Evolutionary conservation across 1,140 invertebrate species (phyloP).

Genomic region (Zeugodacus cucurbitae): DNA sequence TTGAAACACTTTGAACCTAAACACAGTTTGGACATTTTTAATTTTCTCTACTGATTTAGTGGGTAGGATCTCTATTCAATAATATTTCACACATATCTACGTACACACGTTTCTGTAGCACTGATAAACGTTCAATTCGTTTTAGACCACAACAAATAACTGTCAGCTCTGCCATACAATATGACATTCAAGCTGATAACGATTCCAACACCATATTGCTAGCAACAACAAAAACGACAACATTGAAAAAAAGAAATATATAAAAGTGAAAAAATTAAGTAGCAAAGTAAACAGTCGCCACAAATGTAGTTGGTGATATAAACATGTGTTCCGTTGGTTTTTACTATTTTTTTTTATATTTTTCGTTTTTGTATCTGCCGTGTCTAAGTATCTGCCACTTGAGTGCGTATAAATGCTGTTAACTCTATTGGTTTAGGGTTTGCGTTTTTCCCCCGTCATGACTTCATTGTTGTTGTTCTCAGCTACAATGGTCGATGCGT

Average conservation of each 20-base stretch:
- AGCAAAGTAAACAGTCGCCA: background rate
- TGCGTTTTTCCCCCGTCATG: background rate
- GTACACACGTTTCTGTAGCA: no score
- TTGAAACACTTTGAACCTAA: no score
- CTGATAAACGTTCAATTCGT: background rate
- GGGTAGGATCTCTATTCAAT: no score
- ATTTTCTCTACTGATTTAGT: no score
- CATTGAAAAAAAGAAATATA: background rate
- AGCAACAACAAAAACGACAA: background rate
- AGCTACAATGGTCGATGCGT: no score
- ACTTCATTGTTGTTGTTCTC: background rate
- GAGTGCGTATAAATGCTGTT: constrained; percentile 6
- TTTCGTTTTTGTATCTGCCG: background rate
- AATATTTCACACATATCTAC: no score
- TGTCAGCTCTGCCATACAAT: background rate
- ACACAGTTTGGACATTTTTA: no score
- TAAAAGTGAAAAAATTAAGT: background rate
- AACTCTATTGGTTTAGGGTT: background rate
- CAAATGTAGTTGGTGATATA: background rate
- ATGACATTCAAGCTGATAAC: background rate
- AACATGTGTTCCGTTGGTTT: background rate
- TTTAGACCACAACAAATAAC: background rate
- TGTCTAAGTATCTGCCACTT: background rate
- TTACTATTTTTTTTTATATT: background rate
- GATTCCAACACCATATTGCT: background rate